Evolutionary conservation across 2,113 vertebrate genomes (phyloP).

Genomic region (Xerus inauris): DNA sequence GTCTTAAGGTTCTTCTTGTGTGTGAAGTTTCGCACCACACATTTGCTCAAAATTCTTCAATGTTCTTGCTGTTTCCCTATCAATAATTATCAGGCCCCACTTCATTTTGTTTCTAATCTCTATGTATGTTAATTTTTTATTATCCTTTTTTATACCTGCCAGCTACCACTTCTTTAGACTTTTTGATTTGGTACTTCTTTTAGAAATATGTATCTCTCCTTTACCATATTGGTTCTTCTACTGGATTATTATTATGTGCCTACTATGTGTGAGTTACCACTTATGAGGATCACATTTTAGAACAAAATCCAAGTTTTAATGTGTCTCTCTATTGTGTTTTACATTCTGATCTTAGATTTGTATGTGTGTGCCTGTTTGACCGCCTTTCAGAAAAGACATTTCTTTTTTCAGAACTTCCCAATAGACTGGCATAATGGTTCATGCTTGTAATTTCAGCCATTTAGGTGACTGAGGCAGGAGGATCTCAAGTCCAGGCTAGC

Average conservation of each 20-base stretch:
- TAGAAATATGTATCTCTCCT: not conserved
- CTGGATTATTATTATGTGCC: not conserved
- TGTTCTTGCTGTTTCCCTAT: slow-evolving; percentile 25
- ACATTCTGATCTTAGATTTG: not conserved
- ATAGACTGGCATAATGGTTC: not conserved
- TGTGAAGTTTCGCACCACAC: not conserved
- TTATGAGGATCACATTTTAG: not conserved
- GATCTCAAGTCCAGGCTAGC: not conserved
- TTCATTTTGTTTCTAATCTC: slow-evolving; percentile 54
- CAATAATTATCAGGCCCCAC: slow-evolving; percentile 31
- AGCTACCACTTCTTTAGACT: not conserved
- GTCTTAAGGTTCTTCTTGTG: slow-evolving; percentile 26
- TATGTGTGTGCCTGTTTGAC: not conserved
- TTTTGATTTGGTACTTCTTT: slow-evolving; percentile 12
- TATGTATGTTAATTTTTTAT: slow-evolving; percentile 10
- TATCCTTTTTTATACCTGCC: not conserved
- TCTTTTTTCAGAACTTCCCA: not conserved
- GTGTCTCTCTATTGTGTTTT: not conserved
- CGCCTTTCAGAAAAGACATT: not conserved
- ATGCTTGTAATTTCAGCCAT: not conserved
- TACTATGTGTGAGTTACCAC: not conserved
- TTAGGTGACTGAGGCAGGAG: not conserved
- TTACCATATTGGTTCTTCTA: not conserved
- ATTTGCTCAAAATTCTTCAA: not conserved
- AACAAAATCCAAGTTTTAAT: not conserved